Percentiles rank a stretch among this genome's conserved stretches.
Evolutionary conservation across 2,888 invertebrate genomes (phyloP).

Genomic region (Melangyna quadrimaculata): DNA sequence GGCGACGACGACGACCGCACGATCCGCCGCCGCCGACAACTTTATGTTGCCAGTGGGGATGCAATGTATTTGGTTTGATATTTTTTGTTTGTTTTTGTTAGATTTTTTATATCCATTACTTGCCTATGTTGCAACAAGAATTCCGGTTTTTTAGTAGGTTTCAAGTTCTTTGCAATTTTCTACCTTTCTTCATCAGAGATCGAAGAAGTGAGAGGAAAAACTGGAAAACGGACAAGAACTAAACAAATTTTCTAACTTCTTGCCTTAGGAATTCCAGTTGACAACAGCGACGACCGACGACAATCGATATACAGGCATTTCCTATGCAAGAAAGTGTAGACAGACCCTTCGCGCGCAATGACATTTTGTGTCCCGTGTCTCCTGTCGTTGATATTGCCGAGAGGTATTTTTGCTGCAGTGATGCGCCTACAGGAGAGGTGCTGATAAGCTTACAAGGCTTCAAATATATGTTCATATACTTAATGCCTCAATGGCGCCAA

Average conservation of each 20-base stretch:
- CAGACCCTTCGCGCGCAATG: constrained; percentile 67
- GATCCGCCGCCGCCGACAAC: constrained; percentile 48
- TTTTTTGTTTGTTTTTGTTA: background rate
- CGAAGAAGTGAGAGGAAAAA: constrained; percentile 21
- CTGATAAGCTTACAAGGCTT: constrained; percentile 64
- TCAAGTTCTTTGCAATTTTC: constrained; percentile 68
- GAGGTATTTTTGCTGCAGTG: constrained; percentile 22
- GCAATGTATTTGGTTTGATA: background rate
- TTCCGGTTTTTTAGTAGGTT: constrained; percentile 70
- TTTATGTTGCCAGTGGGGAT: constrained; percentile 37
- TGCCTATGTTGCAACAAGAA: constrained; percentile 53
- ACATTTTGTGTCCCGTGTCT: constrained; percentile 58
- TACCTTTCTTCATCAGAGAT: constrained; percentile 18
- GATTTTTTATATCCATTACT: constrained; percentile 23
- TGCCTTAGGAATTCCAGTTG: constrained; percentile 5
- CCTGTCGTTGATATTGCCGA: constrained; percentile 29
- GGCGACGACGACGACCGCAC: constrained; percentile 37
- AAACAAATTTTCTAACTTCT: constrained; percentile 59
- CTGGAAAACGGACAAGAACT: constrained; percentile 56
- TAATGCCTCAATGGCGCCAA: constrained; percentile 70
- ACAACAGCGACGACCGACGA: constrained; percentile 14
- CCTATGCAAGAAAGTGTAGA: constrained; percentile 35
- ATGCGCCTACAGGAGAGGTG: constrained; percentile 66
- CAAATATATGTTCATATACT: constrained; percentile 38
- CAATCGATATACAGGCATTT: constrained; percentile 54